These are phyloP conservation scores for Channallabes apus DNA, from an alignment of 2,797 vertebrate genomes.

Conservation along the genomic window DNA sequence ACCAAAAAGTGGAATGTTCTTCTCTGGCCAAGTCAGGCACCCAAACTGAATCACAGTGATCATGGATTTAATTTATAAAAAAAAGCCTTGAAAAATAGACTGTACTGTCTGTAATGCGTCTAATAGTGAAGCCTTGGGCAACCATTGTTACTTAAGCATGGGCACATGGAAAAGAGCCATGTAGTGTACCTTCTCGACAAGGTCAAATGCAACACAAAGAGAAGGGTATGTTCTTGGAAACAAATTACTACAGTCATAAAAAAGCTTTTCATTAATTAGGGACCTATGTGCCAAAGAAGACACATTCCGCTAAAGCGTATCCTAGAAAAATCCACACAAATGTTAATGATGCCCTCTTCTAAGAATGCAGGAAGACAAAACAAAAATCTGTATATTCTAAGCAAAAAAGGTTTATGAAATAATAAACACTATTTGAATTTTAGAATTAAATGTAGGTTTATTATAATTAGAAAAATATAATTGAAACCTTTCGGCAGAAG, in stretches of 20 bases:
- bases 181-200: slow-evolving; percentile 48
- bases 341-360: slow-evolving; percentile 27
- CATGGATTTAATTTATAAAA: slow-evolving; percentile 18
- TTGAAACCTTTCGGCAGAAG: slow-evolving; percentile 28
- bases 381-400: neutral
- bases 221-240: slow-evolving; percentile 39
- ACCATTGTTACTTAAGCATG: slow-evolving; percentile 42
- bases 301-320: slow-evolving; percentile 54
- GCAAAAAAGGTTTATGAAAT: neutral
- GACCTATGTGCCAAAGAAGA: slow-evolving; percentile 42
- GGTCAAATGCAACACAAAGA: slow-evolving; percentile 49
- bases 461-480: neutral
- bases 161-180: slow-evolving; percentile 50
- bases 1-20: slow-evolving; percentile 26
- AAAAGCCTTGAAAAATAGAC: slow-evolving; percentile 16
- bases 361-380: slow-evolving; percentile 27
- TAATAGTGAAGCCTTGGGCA: slow-evolving; percentile 43
- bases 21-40: slow-evolving; percentile 24
- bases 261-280: slow-evolving; percentile 51
- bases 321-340: slow-evolving; percentile 51
- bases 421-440: neutral
- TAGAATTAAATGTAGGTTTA: neutral
- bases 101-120: slow-evolving; percentile 20
- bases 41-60: slow-evolving; percentile 1
- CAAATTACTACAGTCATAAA: slow-evolving; percentile 54